These are phyloP conservation scores for Lepas anatifera DNA, from an alignment of 2,888 invertebrate species.

Conservation along the genomic window DNA sequence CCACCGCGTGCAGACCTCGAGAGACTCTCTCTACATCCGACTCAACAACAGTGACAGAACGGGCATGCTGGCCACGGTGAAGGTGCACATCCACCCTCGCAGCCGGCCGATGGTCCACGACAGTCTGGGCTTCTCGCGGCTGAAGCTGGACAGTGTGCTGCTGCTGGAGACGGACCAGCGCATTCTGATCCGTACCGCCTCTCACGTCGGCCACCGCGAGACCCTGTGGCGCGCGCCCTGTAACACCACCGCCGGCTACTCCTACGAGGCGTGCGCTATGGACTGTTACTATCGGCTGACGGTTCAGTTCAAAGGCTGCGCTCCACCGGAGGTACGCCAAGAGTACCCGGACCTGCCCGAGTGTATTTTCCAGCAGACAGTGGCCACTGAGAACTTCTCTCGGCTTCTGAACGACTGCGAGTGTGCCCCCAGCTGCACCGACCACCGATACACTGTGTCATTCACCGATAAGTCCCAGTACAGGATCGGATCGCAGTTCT, in stretches of 20 bases:
- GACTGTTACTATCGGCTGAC: background rate
- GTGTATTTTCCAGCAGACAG: background rate
- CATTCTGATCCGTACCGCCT: background rate
- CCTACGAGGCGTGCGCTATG: background rate
- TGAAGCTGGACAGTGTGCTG: background rate
- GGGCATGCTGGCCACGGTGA: background rate
- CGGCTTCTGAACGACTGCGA: background rate
- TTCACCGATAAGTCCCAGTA: no score
- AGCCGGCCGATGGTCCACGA: background rate
- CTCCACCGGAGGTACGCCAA: background rate
- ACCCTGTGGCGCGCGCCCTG: background rate
- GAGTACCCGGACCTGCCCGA: background rate
- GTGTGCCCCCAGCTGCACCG: background rate
- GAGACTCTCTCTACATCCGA: no score
- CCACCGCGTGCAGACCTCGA: no score
- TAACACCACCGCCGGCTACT: background rate
- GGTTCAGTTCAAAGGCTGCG: background rate
- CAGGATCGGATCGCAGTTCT: no score
- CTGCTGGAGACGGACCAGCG: background rate
- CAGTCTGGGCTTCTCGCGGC: background rate
- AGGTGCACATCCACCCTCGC: background rate
- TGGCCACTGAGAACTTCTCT: background rate
- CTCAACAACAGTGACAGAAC: no score
- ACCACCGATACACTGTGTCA: no score
- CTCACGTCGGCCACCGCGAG: background rate